Evolutionary conservation across 2,888 invertebrate genomes (phyloP), one percentile per base, ranked within the genome.

Genomic region (Eurois occulta): DNA sequence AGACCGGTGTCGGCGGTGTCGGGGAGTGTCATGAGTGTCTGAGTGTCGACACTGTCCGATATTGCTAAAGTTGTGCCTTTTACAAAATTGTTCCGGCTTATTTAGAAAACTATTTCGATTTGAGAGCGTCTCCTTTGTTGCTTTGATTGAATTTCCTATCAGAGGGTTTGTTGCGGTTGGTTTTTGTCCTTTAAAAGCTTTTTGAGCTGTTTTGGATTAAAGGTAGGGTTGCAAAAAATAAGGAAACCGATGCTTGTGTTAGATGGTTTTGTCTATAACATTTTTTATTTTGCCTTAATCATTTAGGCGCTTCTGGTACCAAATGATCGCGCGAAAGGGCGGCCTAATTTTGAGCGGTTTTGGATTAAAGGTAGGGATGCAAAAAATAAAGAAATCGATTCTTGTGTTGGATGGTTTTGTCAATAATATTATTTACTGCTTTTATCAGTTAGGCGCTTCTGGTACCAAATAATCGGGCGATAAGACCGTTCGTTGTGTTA

Each of bases 41-140:
- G 75, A 52, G 77, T 75, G 82, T 80, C 86, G 83, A 87, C 86
- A 86, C 87, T 89, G 87, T 86, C 84, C 88, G 87, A 89, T 90
- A 91, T 92, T 91, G 88, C 88, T 71, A 88, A 92, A 92, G 88
- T 92, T 92, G 82, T 74, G 78, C 85, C 82, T 85, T 85, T 84
- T 86, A 84, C 81, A 77, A 85, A 88, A 83, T 84, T 80, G 84
- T 87, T 85, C 73, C 78, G 75, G 86, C 80, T 88, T 90, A 85
- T 88, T 87, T 87, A 87, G 85, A 84, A 88, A 90, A 88, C 82
- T 88, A 87, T 88, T 88, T 88, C 88, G 75, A 78, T 86, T 86
- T 62, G 75, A 82, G 68, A 77, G 79, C 69, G 70, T 66, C 80
- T 67, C 78, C 72, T 77, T 87, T 82, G 84, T 87, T 48, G 82